Percentiles rank a stretch among this genome's conserved stretches.
phyloP scores from a whole-genome alignment of 2,113 vertebrate species.

The Sclerurus mexicanus region DNA sequence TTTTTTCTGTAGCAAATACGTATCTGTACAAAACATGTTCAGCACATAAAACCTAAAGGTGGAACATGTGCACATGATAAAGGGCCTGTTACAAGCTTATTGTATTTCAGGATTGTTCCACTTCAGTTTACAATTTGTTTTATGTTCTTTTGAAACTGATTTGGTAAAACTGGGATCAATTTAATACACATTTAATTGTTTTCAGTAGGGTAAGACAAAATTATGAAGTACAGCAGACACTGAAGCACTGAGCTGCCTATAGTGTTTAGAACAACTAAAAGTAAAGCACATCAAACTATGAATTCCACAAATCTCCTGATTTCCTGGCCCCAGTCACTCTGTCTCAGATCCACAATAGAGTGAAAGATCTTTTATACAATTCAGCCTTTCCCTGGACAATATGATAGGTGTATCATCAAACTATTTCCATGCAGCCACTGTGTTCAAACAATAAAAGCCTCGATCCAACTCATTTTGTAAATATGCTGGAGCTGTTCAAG shows the following conservation, averaged over 20 bases:
- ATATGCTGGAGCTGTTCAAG: conserved; percentile 14
- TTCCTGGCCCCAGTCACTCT: not conserved
- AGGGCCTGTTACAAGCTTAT: not conserved
- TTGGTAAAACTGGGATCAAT: conserved; percentile 19
- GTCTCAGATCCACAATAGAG: not conserved
- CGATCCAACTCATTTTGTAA: conserved; percentile 21
- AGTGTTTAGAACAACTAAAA: not conserved
- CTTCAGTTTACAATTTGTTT: conserved; percentile 39
- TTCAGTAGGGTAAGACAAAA: not conserved
- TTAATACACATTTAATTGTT: conserved; percentile 5
- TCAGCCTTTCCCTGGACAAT: not conserved
- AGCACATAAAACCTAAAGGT: not conserved
- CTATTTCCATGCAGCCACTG: conserved; percentile 13
- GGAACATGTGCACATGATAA: conserved; percentile 12
- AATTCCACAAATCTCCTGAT: not conserved
- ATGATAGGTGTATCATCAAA: not conserved
- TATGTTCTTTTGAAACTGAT: not conserved
- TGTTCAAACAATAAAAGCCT: conserved; percentile 6
- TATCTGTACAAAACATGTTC: not conserved
- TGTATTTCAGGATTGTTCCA: conserved; percentile 1
- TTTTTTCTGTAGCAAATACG: not conserved
- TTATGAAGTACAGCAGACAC: not conserved
- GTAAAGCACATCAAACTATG: not conserved
- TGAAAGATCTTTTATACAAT: not conserved
- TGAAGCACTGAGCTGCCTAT: not conserved